phyloP scores from a whole-genome alignment of 2,113 vertebrate species.

The Cnemophilus loriae region DNA sequence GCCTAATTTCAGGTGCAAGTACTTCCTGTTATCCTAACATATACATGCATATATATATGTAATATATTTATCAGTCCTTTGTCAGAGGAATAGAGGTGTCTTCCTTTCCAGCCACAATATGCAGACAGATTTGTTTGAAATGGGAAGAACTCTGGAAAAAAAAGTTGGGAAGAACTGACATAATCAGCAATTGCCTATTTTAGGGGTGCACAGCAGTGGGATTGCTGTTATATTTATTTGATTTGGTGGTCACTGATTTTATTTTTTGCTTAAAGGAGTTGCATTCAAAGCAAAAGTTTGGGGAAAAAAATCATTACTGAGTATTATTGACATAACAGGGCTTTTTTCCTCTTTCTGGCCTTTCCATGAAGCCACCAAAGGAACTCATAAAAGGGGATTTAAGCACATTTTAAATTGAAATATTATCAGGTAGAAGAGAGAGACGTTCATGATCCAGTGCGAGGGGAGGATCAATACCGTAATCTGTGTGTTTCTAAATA shows the following conservation, averaged over 20 bases:
- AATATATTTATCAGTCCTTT: neutral
- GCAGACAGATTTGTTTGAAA: neutral
- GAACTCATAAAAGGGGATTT: neutral
- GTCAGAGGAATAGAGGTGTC: neutral
- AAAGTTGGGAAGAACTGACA: neutral
- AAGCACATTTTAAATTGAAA: neutral
- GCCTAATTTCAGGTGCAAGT: neutral
- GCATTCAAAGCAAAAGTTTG: neutral
- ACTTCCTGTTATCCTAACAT: neutral
- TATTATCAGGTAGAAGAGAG: neutral
- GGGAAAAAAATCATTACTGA: neutral
- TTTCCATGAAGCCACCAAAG: neutral
- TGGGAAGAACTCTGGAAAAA: neutral
- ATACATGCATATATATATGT: neutral
- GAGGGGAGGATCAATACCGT: slow-evolving; percentile 16
- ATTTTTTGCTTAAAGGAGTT: neutral
- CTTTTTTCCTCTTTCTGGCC: neutral
- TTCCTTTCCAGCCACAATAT: neutral
- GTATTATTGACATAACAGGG: neutral
- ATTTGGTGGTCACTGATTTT: neutral
- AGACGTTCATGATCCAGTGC: neutral
- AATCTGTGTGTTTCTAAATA: slow-evolving; percentile 20
- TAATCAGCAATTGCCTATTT: neutral
- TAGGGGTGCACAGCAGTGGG: neutral
- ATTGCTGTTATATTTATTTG: neutral